phyloP scores from a whole-genome alignment of 1,140 invertebrate genomes.

The Leptinotarsa texana region DNA sequence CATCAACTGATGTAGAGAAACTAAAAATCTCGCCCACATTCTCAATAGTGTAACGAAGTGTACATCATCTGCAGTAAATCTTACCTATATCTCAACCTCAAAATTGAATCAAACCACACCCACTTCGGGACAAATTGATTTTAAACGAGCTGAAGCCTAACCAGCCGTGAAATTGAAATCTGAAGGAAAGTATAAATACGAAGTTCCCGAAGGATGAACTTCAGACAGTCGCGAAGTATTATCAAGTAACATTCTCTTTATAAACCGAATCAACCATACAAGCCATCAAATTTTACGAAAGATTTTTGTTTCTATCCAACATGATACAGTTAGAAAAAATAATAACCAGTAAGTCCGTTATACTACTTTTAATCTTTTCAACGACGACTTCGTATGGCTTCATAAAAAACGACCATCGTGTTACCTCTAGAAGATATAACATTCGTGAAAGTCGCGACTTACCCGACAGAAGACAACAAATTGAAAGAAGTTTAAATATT shows the following conservation, averaged over 20 bases:
- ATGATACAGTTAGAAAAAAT: conserved; percentile 24
- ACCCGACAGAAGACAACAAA: not conserved
- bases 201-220: not conserved
- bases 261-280: conserved; percentile 24
- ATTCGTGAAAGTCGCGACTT: not conserved
- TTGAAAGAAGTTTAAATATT: not conserved
- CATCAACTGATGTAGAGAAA: no score
- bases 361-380: conserved; percentile 20
- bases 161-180: conserved; percentile 21
- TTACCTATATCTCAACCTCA: not conserved
- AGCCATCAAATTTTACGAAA: conserved; percentile 10
- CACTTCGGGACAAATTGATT: conserved; percentile 26
- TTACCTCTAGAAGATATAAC: not conserved
- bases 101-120: conserved; percentile 27
- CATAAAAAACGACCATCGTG: not conserved
- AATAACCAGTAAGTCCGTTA: conserved; percentile 23
- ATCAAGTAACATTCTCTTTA: conserved; percentile 10
- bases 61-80: conserved; percentile 7
- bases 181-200: conserved; percentile 21
- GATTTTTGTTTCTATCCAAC: conserved; percentile 19
- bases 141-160: conserved; percentile 19
- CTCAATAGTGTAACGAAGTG: conserved; percentile 6
- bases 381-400: conserved; percentile 19
- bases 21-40: not conserved
- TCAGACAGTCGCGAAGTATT: conserved; percentile 2